Evolutionary conservation across 2,797 vertebrate genomes (phyloP).

Genomic region (Girardinus metallicus): DNA sequence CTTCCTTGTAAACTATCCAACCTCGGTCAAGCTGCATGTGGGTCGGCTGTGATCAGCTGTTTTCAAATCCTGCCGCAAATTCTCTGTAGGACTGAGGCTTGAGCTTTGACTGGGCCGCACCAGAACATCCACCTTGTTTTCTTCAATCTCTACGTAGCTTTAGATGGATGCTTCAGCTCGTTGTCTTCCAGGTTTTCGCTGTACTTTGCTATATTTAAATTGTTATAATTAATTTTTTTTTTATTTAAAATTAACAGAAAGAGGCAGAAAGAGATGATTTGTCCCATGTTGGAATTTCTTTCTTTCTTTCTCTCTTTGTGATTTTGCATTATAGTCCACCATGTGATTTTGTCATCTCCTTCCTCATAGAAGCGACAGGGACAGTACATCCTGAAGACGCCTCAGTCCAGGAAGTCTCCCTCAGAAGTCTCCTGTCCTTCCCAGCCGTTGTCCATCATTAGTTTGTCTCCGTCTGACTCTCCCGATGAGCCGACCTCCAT

Average conservation of each 20-base stretch:
- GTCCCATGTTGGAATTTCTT: background rate
- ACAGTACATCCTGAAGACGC: constrained; percentile 81
- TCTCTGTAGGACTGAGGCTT: background rate
- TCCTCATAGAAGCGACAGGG: constrained; percentile 82
- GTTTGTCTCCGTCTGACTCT: constrained; percentile 35
- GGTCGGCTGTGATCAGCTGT: background rate
- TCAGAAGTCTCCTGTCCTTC: constrained; percentile 35
- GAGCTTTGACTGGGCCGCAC: background rate
- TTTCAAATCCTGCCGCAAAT: background rate
- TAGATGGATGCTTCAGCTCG: background rate
- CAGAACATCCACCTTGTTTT: background rate
- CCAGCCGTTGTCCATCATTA: constrained; percentile 66
- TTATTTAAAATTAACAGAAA: background rate
- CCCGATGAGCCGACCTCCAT: constrained; percentile 33
- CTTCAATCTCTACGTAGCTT: background rate
- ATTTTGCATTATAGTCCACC: background rate
- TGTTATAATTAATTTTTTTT: background rate
- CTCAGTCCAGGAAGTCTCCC: constrained; percentile 58
- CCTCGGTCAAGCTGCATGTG: background rate
- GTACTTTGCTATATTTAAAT: background rate
- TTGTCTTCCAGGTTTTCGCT: background rate
- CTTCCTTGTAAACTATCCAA: too few species aligned
- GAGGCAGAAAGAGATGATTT: background rate
- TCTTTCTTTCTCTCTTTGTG: background rate
- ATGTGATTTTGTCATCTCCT: background rate